A percentile compares a stretch with the other conserved stretches of the same genome.
Conservation (phyloP, 2,113 vertebrate genomes). For the Rhodinocichla rosea region DNA sequence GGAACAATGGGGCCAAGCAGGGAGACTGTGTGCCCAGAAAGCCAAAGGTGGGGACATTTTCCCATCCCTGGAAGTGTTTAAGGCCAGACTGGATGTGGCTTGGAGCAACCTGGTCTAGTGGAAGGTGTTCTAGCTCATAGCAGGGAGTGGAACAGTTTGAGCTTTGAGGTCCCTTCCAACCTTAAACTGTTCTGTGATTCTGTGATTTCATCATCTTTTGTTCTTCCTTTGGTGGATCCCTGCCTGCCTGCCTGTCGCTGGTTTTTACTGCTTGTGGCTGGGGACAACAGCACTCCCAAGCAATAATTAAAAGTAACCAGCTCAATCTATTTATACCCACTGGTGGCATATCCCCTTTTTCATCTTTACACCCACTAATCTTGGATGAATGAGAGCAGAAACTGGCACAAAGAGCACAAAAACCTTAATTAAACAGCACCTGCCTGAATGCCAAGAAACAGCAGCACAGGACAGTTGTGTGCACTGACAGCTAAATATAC, state of each 20-base stretch:
- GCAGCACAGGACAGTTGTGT: neutral
- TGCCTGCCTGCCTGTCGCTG: neutral
- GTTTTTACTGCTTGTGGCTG: neutral
- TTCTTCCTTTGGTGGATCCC: neutral
- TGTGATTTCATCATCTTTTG: neutral
- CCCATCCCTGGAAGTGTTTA: neutral
- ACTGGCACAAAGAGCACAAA: neutral
- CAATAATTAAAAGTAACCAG: slow-evolving; percentile 5
- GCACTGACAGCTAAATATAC: slow-evolving; percentile 9
- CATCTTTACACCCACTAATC: neutral
- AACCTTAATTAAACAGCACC: slow-evolving; percentile 36
- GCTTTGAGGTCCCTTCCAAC: neutral
- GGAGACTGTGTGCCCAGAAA: fast-evolving
- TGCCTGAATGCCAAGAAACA: neutral
- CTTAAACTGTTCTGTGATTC: neutral
- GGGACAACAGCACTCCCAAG: neutral
- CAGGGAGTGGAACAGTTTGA: neutral
- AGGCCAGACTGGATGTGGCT: neutral
- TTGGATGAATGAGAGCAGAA: neutral
- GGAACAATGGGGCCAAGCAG: fast-evolving
- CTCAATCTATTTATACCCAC: neutral
- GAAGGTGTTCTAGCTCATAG: neutral
- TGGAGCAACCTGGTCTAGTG: neutral
- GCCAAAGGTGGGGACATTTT: neutral
- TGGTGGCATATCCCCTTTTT: neutral